Conservation (phyloP, 2,797 vertebrate species). For the Xenopus petersii region DNA sequence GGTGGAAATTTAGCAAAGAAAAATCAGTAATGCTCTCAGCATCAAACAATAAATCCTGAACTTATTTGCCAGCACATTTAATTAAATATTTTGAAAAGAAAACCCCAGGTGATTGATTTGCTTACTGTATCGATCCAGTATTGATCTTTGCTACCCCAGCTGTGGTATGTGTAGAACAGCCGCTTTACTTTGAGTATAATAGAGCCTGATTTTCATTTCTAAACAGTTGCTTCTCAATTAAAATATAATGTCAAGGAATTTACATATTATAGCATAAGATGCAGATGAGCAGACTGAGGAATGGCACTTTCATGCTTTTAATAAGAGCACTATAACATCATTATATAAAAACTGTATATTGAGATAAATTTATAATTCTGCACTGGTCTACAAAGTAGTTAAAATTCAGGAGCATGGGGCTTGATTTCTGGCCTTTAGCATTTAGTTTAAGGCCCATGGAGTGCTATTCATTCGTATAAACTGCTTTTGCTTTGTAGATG, state of each 20-base stretch:
- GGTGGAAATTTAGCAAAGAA: constrained; percentile 80
- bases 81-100: constrained; percentile 93
- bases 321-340: too few relatives aligned
- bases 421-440: too few relatives aligned
- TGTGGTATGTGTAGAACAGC: constrained; percentile 81
- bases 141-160: constrained; percentile 80
- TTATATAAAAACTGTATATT: too few relatives aligned
- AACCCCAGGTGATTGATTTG: constrained; percentile 84
- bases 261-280: constrained; percentile 14
- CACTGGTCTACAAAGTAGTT: too few relatives aligned
- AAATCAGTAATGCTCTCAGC: constrained; percentile 91
- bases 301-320: too few relatives aligned
- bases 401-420: too few relatives aligned
- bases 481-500: too few relatives aligned
- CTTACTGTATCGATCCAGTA: constrained; percentile 79
- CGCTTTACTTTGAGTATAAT: constrained; percentile 69
- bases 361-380: too few relatives aligned
- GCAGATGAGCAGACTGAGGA: too few relatives aligned
- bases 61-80: constrained; percentile 89
- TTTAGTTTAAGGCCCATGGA: too few relatives aligned
- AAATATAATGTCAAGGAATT: constrained; percentile 17
- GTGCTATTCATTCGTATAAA: too few relatives aligned
- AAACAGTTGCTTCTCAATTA: constrained; percentile 53
- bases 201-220: constrained; percentile 63
- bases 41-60: constrained; percentile 87